Conservation (phyloP, 2,113 vertebrate genomes). For the Plecturocebus donacophilus region DNA sequence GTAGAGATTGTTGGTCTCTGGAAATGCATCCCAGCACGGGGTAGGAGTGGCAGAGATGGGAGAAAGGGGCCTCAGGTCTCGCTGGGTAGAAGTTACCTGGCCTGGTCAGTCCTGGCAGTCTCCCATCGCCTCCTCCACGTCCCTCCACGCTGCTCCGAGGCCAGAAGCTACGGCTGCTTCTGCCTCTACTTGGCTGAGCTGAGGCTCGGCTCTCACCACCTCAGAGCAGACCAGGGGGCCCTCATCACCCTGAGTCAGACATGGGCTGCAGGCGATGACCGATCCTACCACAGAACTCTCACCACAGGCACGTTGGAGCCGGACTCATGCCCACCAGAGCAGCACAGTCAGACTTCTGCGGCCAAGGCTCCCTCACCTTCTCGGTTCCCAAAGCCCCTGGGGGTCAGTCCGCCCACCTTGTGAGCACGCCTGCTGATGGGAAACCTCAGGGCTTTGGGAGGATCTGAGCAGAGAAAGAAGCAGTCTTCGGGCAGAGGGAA, state of each 20-base stretch:
- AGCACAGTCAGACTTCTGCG: conserved; percentile 66
- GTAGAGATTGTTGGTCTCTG: conserved; percentile 59
- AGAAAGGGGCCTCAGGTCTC: conserved; percentile 73
- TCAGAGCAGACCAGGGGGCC: conserved; percentile 80
- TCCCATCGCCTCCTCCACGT: conserved; percentile 62
- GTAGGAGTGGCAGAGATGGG: conserved; percentile 65
- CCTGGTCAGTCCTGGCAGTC: conserved; percentile 72
- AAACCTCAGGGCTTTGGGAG: not conserved
- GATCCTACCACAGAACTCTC: conserved; percentile 84
- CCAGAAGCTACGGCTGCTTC: conserved; percentile 78
- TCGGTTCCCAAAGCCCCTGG: conserved; percentile 44
- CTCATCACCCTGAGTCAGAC: conserved; percentile 86
- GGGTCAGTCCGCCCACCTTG: conserved; percentile 31
- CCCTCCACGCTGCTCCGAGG: conserved; percentile 75
- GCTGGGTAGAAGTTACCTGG: conserved; percentile 85
- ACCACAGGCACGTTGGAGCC: conserved; percentile 73
- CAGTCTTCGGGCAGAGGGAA: not conserved
- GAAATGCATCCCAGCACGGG: conserved; percentile 15
- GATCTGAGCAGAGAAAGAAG: not conserved
- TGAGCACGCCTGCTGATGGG: not conserved
- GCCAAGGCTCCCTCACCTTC: conserved; percentile 75
- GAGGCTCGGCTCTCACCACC: conserved; percentile 77
- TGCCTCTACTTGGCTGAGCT: conserved; percentile 76
- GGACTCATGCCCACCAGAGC: conserved; percentile 79
- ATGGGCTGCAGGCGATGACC: conserved; percentile 83